These are phyloP conservation scores for Pseudeuparius sepicola DNA, from an alignment of 2,888 invertebrate species.

Conservation along the genomic window DNA sequence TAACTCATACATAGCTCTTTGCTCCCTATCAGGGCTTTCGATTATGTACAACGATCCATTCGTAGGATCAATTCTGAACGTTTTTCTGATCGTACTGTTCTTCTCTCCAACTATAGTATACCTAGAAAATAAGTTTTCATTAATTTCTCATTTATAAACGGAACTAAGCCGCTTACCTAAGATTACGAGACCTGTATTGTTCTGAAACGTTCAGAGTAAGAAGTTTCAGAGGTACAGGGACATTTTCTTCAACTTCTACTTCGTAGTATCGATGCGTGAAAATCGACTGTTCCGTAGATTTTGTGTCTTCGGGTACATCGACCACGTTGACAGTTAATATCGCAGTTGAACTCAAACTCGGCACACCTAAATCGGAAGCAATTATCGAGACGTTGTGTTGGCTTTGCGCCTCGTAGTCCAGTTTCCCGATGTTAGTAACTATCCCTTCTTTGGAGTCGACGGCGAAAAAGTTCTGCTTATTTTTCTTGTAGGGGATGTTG, in stretches of 20 bases:
- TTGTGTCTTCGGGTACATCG: slow-evolving; percentile 50
- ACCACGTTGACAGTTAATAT: slow-evolving; percentile 54
- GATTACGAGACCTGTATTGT: slow-evolving; percentile 51
- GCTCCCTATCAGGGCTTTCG: slow-evolving; percentile 66
- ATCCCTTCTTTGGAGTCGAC: slow-evolving; percentile 80
- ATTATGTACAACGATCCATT: slow-evolving; percentile 68
- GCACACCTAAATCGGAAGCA: slow-evolving; percentile 77
- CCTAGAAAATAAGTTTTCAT: too few relatives aligned
- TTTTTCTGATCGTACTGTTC: slow-evolving; percentile 47
- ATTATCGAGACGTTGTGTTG: slow-evolving; percentile 68
- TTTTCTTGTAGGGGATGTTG: slow-evolving; percentile 57
- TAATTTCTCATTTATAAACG: too few relatives aligned
- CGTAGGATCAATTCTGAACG: slow-evolving; percentile 64
- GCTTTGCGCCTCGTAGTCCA: slow-evolving; percentile 60
- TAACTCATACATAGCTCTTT: slow-evolving; percentile 52
- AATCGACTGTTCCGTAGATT: slow-evolving; percentile 33
- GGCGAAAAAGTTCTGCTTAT: slow-evolving; percentile 54
- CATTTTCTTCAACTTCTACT: slow-evolving; percentile 73
- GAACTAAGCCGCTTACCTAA: too few relatives aligned
- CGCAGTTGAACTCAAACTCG: slow-evolving; percentile 71
- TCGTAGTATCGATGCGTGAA: slow-evolving; percentile 57
- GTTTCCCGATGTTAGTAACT: slow-evolving; percentile 60
- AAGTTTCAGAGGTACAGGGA: slow-evolving; percentile 61
- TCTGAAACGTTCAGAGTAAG: slow-evolving; percentile 68
- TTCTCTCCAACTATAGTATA: slow-evolving; percentile 52